Evolutionary conservation across 2,797 vertebrate species (phyloP).

Genomic region (Sarcophilus harrisii): DNA sequence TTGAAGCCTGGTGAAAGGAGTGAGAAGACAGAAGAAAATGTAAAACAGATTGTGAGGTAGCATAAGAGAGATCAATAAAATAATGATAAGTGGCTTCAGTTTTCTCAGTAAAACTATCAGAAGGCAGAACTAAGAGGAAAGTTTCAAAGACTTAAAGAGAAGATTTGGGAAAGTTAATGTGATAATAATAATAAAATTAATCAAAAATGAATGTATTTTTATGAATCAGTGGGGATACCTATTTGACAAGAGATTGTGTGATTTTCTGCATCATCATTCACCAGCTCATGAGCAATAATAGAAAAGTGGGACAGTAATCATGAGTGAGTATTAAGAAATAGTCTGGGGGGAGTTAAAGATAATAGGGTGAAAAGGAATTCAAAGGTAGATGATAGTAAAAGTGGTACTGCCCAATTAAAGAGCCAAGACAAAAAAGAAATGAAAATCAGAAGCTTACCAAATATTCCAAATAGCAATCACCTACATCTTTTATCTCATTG

Average conservation of each 20-base stretch:
- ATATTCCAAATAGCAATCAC: neutral
- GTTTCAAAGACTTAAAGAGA: neutral
- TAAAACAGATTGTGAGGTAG: neutral
- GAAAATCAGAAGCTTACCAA: neutral
- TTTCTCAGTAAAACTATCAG: neutral
- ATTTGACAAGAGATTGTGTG: neutral
- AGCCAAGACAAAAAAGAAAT: neutral
- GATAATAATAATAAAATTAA: neutral
- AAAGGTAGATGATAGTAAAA: neutral
- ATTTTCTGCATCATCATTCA: neutral
- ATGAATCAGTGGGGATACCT: neutral
- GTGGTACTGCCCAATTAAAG: neutral
- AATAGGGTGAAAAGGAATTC: neutral
- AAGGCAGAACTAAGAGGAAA: neutral
- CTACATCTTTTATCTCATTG: neutral
- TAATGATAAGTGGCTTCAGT: neutral
- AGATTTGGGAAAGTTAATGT: neutral
- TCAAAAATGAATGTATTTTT: neutral
- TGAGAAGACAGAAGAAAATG: neutral
- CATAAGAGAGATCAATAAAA: neutral
- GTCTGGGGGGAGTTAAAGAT: neutral
- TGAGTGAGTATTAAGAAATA: neutral
- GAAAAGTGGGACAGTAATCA: neutral
- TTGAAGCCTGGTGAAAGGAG: neutral
- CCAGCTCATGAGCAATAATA: neutral